These are phyloP conservation scores for Hesperia comma DNA, from an alignment of 2,888 invertebrate genomes.

Conservation along the genomic window DNA sequence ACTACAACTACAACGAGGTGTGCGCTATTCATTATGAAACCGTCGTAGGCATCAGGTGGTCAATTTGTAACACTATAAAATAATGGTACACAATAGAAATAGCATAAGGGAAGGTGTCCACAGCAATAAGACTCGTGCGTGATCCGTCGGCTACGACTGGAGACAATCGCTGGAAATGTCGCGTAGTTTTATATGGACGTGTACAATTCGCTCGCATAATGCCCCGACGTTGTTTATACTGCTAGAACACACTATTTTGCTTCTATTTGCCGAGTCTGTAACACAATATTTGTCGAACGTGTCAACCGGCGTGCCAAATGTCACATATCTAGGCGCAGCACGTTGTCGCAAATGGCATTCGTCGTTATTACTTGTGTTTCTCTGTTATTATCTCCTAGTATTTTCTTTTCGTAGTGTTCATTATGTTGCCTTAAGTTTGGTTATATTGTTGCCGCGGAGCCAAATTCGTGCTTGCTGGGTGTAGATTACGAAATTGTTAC, in stretches of 20 bases:
- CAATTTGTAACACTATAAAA: background rate
- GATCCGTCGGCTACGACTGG: slow-evolving; percentile 56
- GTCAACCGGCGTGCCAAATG: slow-evolving; percentile 75
- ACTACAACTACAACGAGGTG: too few relatives aligned
- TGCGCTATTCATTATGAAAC: too few relatives aligned
- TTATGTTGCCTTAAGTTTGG: slow-evolving; percentile 62
- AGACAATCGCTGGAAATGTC: slow-evolving; percentile 71
- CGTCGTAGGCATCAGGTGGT: too few relatives aligned
- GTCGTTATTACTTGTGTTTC: slow-evolving; percentile 75
- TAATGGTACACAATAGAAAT: slow-evolving; percentile 27
- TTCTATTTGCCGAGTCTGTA: slow-evolving; percentile 77
- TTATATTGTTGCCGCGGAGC: slow-evolving; percentile 53
- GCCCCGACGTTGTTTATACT: slow-evolving; percentile 68
- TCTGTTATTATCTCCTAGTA: slow-evolving; percentile 68
- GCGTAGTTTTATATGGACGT: slow-evolving; percentile 74
- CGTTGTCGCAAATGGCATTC: slow-evolving; percentile 68
- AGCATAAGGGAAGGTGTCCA: slow-evolving; percentile 36
- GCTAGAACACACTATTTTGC: slow-evolving; percentile 61
- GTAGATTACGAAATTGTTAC: slow-evolving; percentile 64
- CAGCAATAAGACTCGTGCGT: slow-evolving; percentile 67
- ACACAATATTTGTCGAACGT: slow-evolving; percentile 83
- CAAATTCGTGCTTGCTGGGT: slow-evolving; percentile 47
- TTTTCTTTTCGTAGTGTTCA: slow-evolving; percentile 77
- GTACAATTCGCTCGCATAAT: slow-evolving; percentile 64
- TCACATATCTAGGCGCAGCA: slow-evolving; percentile 78